Evolutionary conservation across 2,888 invertebrate genomes (phyloP).

Genomic region (Ophion obscuratus): DNA sequence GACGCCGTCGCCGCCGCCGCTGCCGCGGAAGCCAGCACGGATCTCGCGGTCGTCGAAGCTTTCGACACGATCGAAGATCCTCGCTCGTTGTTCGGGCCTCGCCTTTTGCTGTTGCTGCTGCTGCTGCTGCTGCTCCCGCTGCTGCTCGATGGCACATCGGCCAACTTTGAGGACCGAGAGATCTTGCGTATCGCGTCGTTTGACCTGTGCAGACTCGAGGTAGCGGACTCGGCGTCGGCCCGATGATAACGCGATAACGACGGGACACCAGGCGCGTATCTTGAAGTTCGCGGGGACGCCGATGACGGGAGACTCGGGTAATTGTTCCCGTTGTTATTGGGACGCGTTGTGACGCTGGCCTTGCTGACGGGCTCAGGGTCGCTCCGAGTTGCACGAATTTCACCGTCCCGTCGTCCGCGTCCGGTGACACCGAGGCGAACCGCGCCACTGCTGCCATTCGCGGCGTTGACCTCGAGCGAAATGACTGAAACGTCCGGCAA

Average conservation of each 20-base stretch:
- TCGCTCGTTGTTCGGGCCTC: not conserved
- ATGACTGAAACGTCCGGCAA: conserved; percentile 46
- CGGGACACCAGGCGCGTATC: not conserved
- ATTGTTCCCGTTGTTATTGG: conserved; percentile 11
- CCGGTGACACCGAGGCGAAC: conserved; percentile 33
- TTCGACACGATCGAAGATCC: conserved; percentile 26
- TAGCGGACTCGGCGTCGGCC: too few species aligned
- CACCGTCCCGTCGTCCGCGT: conserved; percentile 53
- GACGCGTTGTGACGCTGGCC: conserved; percentile 37
- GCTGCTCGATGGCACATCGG: not conserved
- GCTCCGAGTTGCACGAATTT: conserved; percentile 30
- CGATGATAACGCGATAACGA: not conserved
- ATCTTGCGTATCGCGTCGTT: too few species aligned
- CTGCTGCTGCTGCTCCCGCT: not conserved
- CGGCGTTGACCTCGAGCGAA: conserved; percentile 32
- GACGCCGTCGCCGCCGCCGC: conserved; percentile 43
- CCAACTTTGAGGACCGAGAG: too few species aligned
- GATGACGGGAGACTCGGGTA: conserved; percentile 10
- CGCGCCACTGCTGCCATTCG: conserved; percentile 54
- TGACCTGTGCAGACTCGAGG: too few species aligned
- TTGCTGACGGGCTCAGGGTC: conserved; percentile 23
- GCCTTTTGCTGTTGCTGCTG: too few species aligned
- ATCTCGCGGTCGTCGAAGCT: conserved; percentile 25
- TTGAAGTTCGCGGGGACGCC: not conserved
- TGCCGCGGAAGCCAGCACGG: too few species aligned